These are phyloP conservation scores for Percina caprodes DNA, from an alignment of 2,113 vertebrate species.

Conservation along the genomic window DNA sequence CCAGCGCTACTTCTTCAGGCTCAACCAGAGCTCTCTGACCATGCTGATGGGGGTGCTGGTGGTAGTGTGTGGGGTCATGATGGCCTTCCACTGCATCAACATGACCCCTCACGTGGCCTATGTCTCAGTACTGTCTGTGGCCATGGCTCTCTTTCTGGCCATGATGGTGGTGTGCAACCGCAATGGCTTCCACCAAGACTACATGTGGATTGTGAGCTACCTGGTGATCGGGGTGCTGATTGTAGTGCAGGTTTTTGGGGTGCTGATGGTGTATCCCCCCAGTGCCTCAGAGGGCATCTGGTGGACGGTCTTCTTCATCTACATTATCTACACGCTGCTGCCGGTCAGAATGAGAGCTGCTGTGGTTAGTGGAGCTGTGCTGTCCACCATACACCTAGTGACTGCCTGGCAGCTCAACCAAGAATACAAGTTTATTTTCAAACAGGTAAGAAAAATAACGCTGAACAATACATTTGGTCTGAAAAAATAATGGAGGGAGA, in stretches of 20 bases:
- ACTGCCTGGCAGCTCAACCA: slow-evolving; percentile 90
- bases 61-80: slow-evolving; percentile 90
- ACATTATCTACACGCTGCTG: slow-evolving; percentile 96
- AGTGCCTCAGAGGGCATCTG: slow-evolving; percentile 93
- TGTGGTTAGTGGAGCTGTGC: slow-evolving; percentile 89
- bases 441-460: slow-evolving; percentile 85
- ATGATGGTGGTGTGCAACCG: slow-evolving; percentile 95
- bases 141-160: slow-evolving; percentile 89
- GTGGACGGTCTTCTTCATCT: slow-evolving; percentile 97
- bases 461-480: background rate
- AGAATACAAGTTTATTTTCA: slow-evolving; percentile 87
- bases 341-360: slow-evolving; percentile 96
- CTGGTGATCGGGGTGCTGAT: slow-evolving; percentile 91
- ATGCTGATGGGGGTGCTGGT: slow-evolving; percentile 96
- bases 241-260: slow-evolving; percentile 89
- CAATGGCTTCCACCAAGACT: slow-evolving; percentile 96
- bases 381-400: slow-evolving; percentile 89
- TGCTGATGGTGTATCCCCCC: slow-evolving; percentile 85
- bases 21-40: slow-evolving; percentile 98
- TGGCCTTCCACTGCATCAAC: slow-evolving; percentile 90
- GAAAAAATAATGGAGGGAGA: background rate
- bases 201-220: slow-evolving; percentile 98
- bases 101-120: slow-evolving; percentile 77
- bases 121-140: slow-evolving; percentile 85
- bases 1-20: slow-evolving; percentile 98